These are phyloP conservation scores for Pterobdella sp. DNA, from an alignment of 2,888 invertebrate genomes.

Conservation along the genomic window DNA sequence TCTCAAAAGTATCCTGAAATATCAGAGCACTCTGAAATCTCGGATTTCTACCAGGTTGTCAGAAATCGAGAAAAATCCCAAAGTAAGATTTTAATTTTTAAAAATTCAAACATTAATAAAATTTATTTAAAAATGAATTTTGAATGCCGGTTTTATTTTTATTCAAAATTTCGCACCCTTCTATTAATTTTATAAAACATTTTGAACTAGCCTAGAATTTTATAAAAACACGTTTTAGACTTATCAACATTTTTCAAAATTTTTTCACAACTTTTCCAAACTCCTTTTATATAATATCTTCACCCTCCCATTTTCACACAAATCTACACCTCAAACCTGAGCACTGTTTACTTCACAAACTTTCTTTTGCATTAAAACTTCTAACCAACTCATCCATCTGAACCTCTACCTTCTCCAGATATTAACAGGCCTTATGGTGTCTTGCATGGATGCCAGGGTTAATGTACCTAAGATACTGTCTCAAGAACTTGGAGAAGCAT, in stretches of 20 bases:
- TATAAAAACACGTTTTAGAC: no score
- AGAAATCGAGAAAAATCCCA: slow-evolving; percentile 77
- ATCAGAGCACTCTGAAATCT: slow-evolving; percentile 69
- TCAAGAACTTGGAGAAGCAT: slow-evolving; percentile 93
- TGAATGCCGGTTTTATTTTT: neutral
- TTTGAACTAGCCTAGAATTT: no score
- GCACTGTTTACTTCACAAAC: no score
- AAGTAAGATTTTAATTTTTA: slow-evolving; percentile 39
- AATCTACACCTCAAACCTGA: no score
- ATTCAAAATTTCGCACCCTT: neutral
- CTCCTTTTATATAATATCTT: no score
- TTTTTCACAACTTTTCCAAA: no score
- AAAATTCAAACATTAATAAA: neutral
- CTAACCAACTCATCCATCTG: no score
- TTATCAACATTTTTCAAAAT: no score
- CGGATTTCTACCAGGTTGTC: slow-evolving; percentile 87
- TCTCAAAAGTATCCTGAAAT: slow-evolving; percentile 79
- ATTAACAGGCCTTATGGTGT: slow-evolving; percentile 93
- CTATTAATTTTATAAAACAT: neutral
- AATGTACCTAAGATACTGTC: slow-evolving; percentile 89
- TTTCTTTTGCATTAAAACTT: no score
- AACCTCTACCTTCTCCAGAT: slow-evolving; percentile 50
- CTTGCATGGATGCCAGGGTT: slow-evolving; percentile 96
- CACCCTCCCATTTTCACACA: no score
- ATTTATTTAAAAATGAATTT: neutral